Percentiles rank a stretch among this genome's conserved stretches.
Evolutionary conservation across 2,888 invertebrate genomes (phyloP).

Genomic region (Cecidostiba fungosa): DNA sequence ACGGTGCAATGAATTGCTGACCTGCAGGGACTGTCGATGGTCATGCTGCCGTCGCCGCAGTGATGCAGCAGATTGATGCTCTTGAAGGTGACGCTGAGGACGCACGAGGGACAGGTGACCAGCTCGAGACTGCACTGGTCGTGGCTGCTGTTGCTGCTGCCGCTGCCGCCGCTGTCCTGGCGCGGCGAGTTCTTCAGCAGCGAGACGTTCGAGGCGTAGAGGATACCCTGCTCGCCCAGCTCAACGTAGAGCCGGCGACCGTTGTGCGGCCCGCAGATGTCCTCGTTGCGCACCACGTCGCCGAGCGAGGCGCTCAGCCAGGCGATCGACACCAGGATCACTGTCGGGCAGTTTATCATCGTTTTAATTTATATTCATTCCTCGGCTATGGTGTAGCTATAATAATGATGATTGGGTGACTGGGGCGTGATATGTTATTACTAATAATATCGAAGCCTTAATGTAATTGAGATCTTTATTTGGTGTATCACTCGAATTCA

Average conservation of each 20-base stretch:
- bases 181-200: slow-evolving; percentile 71
- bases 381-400: too few relatives aligned
- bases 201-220: slow-evolving; percentile 77
- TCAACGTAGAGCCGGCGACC: slow-evolving; percentile 78
- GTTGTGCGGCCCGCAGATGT: slow-evolving; percentile 78
- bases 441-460: neutral
- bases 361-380: too few relatives aligned
- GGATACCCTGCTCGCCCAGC: slow-evolving; percentile 76
- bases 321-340: slow-evolving; percentile 54
- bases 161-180: slow-evolving; percentile 67
- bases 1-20: too few relatives aligned
- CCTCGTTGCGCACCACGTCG: slow-evolving; percentile 73
- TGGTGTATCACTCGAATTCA: neutral
- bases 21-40: slow-evolving; percentile 80
- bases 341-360: slow-evolving; percentile 50
- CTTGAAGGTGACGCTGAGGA: slow-evolving; percentile 82
- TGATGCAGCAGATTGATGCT: slow-evolving; percentile 79
- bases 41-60: slow-evolving; percentile 76
- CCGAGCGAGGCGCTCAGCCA: neutral
- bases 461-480: neutral
- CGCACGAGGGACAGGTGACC: slow-evolving; percentile 87
- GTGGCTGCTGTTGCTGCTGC: slow-evolving; percentile 76
- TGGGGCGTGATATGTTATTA: too few relatives aligned
- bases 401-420: too few relatives aligned
- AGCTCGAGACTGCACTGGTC: slow-evolving; percentile 85